A percentile compares a stretch with the other conserved stretches of the same genome.
Conservation (phyloP, 2,888 invertebrate species). For the Ethmia dodecea region DNA sequence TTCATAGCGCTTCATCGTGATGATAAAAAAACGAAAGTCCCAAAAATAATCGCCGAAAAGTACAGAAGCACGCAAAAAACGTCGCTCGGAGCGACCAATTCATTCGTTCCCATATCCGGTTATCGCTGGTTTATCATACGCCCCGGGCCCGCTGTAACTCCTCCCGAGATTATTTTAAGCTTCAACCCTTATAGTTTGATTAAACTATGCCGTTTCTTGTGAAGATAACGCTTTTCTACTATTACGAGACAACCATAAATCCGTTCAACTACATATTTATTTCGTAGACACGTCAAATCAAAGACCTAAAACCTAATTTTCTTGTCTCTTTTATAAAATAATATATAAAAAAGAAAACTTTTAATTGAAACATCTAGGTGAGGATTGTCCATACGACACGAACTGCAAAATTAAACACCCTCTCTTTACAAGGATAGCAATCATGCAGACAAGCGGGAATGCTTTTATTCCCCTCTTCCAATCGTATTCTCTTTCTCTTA, state of each 20-base stretch:
- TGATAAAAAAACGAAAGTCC: slow-evolving; percentile 18
- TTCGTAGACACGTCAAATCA: too few species aligned
- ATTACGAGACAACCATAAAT: too few species aligned
- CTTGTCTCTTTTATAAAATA: too few species aligned
- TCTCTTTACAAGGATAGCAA: slow-evolving; percentile 33
- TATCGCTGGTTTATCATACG: slow-evolving; percentile 72
- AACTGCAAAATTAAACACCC: too few species aligned
- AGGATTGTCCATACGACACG: too few species aligned
- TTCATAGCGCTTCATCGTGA: too few species aligned
- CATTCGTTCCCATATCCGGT: slow-evolving; percentile 68
- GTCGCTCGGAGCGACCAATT: slow-evolving; percentile 65
- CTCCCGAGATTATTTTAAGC: slow-evolving; percentile 67
- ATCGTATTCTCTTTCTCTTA: slow-evolving; percentile 30
- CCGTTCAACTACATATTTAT: too few species aligned
- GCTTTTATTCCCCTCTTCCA: slow-evolving; percentile 36
- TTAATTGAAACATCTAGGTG: too few species aligned
- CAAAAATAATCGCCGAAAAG: slow-evolving; percentile 35
- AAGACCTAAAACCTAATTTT: too few species aligned
- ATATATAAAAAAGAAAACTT: too few species aligned
- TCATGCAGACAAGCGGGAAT: slow-evolving; percentile 42
- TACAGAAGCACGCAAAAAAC: slow-evolving; percentile 57
- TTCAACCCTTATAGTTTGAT: slow-evolving; percentile 67
- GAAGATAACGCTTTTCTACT: slow-evolving; percentile 22
- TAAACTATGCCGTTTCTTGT: slow-evolving; percentile 47
- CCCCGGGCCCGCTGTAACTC: slow-evolving; percentile 53